Evolutionary conservation across 1,140 invertebrate genomes (phyloP), one percentile per base, ranked within the genome.

Genomic region (Cotesia vestalis): DNA sequence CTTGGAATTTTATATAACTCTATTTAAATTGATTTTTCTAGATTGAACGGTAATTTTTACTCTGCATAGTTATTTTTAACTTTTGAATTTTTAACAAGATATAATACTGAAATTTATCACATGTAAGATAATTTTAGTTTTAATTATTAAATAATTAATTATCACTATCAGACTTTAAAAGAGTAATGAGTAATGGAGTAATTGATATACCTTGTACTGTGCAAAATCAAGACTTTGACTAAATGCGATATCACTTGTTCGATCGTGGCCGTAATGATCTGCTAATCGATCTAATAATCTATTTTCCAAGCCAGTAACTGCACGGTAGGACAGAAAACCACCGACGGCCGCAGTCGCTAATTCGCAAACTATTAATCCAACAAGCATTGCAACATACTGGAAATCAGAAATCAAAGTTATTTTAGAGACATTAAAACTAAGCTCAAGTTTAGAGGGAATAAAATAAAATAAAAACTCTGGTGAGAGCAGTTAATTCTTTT

Each of bases 371-470:
- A 89, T 86, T 38, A 89, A 81, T 2, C 84, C 77, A 60, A 88
- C 82, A 75, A 89, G 75, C 79, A 88, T 85, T 63, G 82, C 82
- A 77, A 89, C 87, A 75, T 89, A 90, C 89, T 90, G 76, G 2
- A 81, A 66, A 66, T 73, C 27, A 72, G 27, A 27, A 14, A 51
- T 61, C 5, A 20, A 40, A 34, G 40, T 27, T 20, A 35, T 40
- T n/a, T 14, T 46, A 27, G 27, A 27, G 27, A 3, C 27, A 27
- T 27, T 2, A 27, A 3, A 27, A 27, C 27, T 27, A 27, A 27
- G 3, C 27, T 27, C 3, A 27, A 27, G 27, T 27, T 27, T 27
- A 27, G 27, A 27, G 27, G 3, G 27, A 27, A 2, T 27, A 27
- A 27, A 27, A 27, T 27, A 27, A 27, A 27, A 27, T 27, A 27